These are phyloP conservation scores for Corythaeola cristata DNA, from an alignment of 2,113 vertebrate genomes.

Conservation along the genomic window DNA sequence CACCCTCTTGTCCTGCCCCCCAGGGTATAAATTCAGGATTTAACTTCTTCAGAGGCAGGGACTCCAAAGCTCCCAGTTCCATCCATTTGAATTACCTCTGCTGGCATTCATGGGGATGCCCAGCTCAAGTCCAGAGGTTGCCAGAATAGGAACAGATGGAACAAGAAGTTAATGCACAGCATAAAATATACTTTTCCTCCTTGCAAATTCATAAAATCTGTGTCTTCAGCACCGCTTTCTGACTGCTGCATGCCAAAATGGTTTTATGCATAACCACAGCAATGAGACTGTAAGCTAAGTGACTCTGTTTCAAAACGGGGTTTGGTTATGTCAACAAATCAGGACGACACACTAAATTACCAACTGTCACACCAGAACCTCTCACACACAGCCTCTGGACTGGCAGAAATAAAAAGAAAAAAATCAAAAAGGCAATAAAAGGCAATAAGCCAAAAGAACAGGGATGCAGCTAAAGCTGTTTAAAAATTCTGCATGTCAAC, in stretches of 20 bases:
- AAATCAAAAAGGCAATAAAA: background rate
- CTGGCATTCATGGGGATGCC: fast-evolving
- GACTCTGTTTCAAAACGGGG: background rate
- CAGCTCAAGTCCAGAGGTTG: background rate
- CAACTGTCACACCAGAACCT: background rate
- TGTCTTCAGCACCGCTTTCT: background rate
- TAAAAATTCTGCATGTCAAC: background rate
- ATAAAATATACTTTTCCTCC: background rate
- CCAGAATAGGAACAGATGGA: fast-evolving
- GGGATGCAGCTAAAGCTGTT: background rate
- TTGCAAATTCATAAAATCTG: fast-evolving
- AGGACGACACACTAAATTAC: background rate
- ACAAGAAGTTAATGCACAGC: background rate
- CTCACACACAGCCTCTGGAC: background rate
- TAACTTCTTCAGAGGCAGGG: background rate
- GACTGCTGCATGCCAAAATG: background rate
- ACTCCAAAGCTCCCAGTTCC: fast-evolving
- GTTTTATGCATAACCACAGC: background rate
- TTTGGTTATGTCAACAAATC: background rate
- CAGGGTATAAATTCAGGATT: background rate
- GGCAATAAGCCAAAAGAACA: background rate
- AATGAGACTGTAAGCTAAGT: background rate
- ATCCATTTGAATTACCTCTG: background rate
- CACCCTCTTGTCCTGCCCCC: background rate
- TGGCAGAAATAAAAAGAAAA: background rate